Evolutionary conservation across 2,113 vertebrate genomes (phyloP), one percentile per base, ranked within the genome.

Genomic region (Dendropsophus ebraccatus): DNA sequence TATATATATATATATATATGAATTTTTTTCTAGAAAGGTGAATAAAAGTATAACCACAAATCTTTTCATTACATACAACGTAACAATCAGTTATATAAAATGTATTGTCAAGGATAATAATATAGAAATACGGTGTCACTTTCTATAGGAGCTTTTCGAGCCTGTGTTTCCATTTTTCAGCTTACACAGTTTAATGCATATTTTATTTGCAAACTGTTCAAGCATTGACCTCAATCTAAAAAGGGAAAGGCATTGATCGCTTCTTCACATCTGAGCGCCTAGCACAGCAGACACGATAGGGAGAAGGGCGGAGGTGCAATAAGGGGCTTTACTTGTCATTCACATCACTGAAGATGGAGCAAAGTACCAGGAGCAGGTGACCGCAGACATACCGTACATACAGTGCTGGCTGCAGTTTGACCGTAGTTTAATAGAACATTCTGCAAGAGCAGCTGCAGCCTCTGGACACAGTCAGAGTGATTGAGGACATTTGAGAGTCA

Each of bases 201-300:
- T 35, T 79, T 54, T 16, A 45, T 58, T 25, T 62, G 56, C 23
- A 62, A n/a, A 62, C 32, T 45, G 35, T 47, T 80, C 56, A 37
- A 65, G 21, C 78, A 62, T 41, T 79, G 76, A 79, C 76, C 54
- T 79, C 76, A 79, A 58, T 79, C 37, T 80, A 80, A 60, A 41
- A 80, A 35, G 52, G 47, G 75, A 77, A 77, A 80, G 78, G 35
- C 56, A 80, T 62, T 62, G 56, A 80, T 80, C 58, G 56, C 56
- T 32, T 47, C 35, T 79, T 77, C 74, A 80, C 56, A 62, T 80
- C 78, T 62, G 28, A 80, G 35, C n/a, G 78, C 19, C 35, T 62
- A 47, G 56, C 16, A 23, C 32, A 21, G 74, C 35, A 80, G 58
- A 47, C 56, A 80, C 47, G 56, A 41, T 25, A 23, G 21, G 78